Percentiles rank a stretch among this genome's conserved stretches.
Conservation (phyloP, 2,113 vertebrate species). For the Tetrax tetrax region DNA sequence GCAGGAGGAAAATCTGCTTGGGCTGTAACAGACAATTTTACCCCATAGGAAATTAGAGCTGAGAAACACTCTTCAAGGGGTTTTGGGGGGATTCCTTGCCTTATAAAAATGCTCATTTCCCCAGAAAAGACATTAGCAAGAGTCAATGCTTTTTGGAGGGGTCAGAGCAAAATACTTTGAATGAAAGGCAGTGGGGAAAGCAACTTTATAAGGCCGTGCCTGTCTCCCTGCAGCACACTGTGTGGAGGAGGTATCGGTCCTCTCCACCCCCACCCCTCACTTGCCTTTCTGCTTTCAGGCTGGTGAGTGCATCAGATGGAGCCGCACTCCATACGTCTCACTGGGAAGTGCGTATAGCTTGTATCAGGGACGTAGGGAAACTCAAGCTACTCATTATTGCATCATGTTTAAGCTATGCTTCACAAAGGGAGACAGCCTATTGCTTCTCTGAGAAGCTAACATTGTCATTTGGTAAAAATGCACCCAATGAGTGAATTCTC, state of each 20-base stretch:
- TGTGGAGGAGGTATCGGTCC: background rate
- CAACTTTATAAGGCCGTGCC: accelerated
- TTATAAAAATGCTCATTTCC: background rate
- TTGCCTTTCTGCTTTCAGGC: background rate
- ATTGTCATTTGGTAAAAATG: background rate
- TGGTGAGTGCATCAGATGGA: background rate
- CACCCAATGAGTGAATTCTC: background rate
- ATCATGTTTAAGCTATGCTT: background rate
- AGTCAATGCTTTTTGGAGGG: background rate
- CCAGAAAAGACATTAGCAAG: background rate
- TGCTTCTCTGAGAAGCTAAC: background rate
- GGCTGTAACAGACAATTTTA: background rate
- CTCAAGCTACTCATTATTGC: background rate
- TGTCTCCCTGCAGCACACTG: no score
- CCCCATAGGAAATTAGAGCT: background rate
- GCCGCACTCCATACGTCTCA: accelerated
- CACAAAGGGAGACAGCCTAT: background rate
- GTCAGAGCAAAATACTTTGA: background rate
- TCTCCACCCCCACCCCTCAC: background rate
- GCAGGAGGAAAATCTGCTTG: background rate
- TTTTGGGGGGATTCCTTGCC: background rate
- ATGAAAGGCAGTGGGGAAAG: background rate
- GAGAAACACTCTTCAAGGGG: background rate
- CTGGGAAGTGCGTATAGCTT: background rate
- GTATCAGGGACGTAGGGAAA: background rate